Percentiles rank a stretch among this genome's conserved stretches.
Evolutionary conservation across 2,888 invertebrate genomes (phyloP).

Genomic region (Flexamia atlantica): DNA sequence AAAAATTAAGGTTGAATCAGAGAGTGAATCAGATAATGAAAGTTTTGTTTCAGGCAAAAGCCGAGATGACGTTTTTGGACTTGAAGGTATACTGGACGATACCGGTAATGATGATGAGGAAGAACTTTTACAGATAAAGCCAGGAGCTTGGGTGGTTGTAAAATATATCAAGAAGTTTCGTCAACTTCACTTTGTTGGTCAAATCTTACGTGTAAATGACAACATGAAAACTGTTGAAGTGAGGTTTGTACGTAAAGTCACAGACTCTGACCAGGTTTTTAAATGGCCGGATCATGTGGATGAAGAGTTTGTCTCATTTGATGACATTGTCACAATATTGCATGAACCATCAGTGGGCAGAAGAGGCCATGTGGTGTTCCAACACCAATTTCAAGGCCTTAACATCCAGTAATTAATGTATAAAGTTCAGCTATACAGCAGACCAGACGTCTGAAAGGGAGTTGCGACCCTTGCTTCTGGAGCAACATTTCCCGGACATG

Average conservation of each 20-base stretch:
- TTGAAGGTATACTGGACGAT: neutral
- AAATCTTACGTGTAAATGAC: no score
- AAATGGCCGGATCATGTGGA: no score
- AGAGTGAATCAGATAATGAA: conserved; percentile 18
- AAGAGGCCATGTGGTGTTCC: no score
- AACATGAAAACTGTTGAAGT: no score
- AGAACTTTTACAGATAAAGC: conserved; percentile 28
- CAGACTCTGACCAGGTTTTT: no score
- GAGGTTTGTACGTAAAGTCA: no score
- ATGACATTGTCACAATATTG: no score
- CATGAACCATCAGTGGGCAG: no score
- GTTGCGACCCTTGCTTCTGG: conserved; percentile 45
- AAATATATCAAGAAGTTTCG: no score
- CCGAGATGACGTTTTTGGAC: conserved; percentile 28
- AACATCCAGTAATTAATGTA: neutral
- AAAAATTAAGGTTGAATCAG: neutral
- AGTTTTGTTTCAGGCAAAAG: conserved; percentile 37
- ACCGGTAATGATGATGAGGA: neutral
- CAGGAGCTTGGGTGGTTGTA: conserved; percentile 25
- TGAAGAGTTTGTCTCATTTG: no score
- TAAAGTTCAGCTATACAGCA: conserved; percentile 27
- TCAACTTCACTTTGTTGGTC: no score
- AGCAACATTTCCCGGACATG: conserved; percentile 11
- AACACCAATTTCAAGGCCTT: no score
- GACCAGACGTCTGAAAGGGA: conserved; percentile 36